Evolutionary conservation across 2,113 vertebrate genomes (phyloP).

Genomic region (Sterna hirundo): DNA sequence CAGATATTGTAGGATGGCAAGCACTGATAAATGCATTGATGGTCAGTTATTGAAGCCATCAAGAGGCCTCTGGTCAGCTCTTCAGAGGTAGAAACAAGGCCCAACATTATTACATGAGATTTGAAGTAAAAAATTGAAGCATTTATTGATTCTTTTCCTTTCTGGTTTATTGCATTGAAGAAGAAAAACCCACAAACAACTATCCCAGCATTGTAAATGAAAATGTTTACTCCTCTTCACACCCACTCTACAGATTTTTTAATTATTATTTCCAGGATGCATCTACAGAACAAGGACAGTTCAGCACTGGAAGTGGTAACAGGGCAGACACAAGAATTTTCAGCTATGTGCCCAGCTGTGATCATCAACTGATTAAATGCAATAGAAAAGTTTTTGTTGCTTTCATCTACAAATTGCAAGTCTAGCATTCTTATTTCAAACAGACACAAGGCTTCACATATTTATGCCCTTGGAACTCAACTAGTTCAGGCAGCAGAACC

Average conservation of each 20-base stretch:
- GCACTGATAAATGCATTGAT: not conserved
- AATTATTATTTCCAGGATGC: not conserved
- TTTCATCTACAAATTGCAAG: not conserved
- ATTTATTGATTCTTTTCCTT: not conserved
- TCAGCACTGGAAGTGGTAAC: not conserved
- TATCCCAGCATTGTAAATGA: not conserved
- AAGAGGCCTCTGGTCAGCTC: not conserved
- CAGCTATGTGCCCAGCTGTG: not conserved
- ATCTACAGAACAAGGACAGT: not conserved
- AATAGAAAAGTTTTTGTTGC: not conserved
- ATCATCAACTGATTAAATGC: not conserved
- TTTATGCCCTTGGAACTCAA: not conserved
- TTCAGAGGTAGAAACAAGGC: not conserved
- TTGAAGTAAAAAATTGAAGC: not conserved
- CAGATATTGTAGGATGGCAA: rapidly evolving
- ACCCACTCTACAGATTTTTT: not conserved
- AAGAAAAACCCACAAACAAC: not conserved
- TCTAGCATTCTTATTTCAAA: not conserved
- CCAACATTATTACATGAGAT: not conserved
- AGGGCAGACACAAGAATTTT: not conserved
- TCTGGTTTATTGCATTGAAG: not conserved
- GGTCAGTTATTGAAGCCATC: not conserved
- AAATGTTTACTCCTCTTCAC: not conserved
- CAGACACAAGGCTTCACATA: not conserved
- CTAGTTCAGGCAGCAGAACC: conserved; percentile 48